Base-by-base conservation (phyloP, 2,888 invertebrate genomes). In the Gortyna flavago region DNA sequence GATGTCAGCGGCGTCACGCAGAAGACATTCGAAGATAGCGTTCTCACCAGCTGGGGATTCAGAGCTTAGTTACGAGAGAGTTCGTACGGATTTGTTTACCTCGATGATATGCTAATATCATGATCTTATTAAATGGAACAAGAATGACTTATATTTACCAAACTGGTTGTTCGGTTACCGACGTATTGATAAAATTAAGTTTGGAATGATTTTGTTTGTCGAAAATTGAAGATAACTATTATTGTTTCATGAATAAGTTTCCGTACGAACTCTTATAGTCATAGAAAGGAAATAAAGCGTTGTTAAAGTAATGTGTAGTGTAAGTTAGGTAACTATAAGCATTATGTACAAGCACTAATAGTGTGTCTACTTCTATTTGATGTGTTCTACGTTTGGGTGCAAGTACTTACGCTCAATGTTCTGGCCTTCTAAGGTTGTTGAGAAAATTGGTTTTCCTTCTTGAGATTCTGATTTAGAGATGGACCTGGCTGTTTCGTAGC, bases 331-430 rank as follows among this genome's bases (percentile, higher is more conserved):
- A 77, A 89, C 96, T 95, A 96, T 21, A 96, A 96, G 96, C 96
- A 79, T 83, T 96, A 96, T 96, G 89, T 96, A 96, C 96, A 96
- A 94, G 96, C 96, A 89, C 95, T 96, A 96, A 87, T 81, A 87
- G 91, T 94, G 94, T 94, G 86, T 94, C 92, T 94, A 94, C 92
- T 90, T 89, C 89, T 92, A 91, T 80, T 85, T 86, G 85, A 81
- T 81, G 87, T 88, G 87, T 88, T 87, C 79, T 84, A 87, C 77
- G 79, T 77, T 78, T 70, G 72, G 74, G 70, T 87, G 83, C 80
- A 83, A 75, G 83, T 91, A 98, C 98, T 98, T 97, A 98, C 98
- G 98, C 97, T 98, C 98, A 87, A 98, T 97, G 91, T 97, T 98
- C 86, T 97, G 97, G 89, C 98, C 98, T 93, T 98, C 97, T 79